phyloP scores from a whole-genome alignment of 2,888 invertebrate species.

The Macrophya alboannulata region DNA sequence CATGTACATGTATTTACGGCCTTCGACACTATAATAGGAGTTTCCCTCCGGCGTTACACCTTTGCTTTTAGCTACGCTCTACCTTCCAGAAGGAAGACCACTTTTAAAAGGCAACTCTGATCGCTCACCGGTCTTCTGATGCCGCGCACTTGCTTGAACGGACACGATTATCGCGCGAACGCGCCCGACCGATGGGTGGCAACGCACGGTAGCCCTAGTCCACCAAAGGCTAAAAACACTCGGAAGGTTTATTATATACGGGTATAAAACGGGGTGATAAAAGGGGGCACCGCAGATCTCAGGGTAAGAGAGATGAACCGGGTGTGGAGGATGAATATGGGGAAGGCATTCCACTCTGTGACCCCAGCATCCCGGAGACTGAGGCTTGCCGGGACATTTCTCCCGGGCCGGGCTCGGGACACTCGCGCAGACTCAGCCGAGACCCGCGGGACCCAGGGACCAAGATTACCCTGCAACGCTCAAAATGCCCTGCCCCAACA shows the following conservation, averaged over 20 bases:
- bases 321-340: slow-evolving; percentile 46
- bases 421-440: slow-evolving; percentile 47
- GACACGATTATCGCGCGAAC: slow-evolving; percentile 59
- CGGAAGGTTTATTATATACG: background rate
- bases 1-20: background rate
- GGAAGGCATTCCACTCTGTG: slow-evolving; percentile 68
- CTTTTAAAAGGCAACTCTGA: slow-evolving; percentile 47
- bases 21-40: background rate
- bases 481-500: slow-evolving; percentile 48
- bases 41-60: slow-evolving; percentile 33
- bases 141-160: slow-evolving; percentile 71
- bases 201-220: slow-evolving; percentile 21
- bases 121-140: slow-evolving; percentile 65
- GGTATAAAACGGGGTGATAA: slow-evolving; percentile 8
- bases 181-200: slow-evolving; percentile 28
- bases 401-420: slow-evolving; percentile 64
- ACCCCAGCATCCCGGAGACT: slow-evolving; percentile 80
- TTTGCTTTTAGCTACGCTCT: slow-evolving; percentile 42
- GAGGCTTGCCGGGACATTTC: slow-evolving; percentile 78
- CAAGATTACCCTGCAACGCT: slow-evolving; percentile 34
- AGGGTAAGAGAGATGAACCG: slow-evolving; percentile 49
- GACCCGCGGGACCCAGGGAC: slow-evolving; percentile 51
- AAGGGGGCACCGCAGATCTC: slow-evolving; percentile 33
- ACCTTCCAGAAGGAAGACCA: slow-evolving; percentile 44
- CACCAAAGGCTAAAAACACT: slow-evolving; percentile 36